Conservation (phyloP, 2,797 vertebrate species). For the Microchirus variegatus region DNA sequence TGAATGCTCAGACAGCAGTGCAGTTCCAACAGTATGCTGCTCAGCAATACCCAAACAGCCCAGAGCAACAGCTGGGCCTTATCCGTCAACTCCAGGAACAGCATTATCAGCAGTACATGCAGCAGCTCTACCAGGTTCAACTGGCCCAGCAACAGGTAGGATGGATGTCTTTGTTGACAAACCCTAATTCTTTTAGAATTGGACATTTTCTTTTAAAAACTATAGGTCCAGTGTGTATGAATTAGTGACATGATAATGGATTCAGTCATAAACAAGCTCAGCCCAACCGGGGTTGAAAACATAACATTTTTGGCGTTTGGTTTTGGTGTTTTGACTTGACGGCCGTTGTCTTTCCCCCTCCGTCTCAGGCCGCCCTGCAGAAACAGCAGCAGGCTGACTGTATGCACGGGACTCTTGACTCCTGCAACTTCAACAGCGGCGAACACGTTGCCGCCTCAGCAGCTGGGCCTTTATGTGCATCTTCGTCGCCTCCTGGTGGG, state of each 20-base stretch:
- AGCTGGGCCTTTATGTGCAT: slow-evolving; percentile 60
- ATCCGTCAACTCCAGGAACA: slow-evolving; percentile 99
- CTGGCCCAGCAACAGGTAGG: slow-evolving; percentile 97
- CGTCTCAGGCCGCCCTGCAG: slow-evolving; percentile 90
- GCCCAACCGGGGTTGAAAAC: too few species aligned
- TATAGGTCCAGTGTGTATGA: not conserved
- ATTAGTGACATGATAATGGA: too few species aligned
- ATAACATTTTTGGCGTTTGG: not conserved
- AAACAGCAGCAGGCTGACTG: slow-evolving; percentile 90
- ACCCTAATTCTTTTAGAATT: not conserved
- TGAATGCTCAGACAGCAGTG: slow-evolving; percentile 97
- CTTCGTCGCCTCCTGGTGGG: slow-evolving; percentile 70
- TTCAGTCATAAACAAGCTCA: too few species aligned
- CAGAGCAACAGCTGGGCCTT: slow-evolving; percentile 94
- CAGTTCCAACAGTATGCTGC: slow-evolving; percentile 99
- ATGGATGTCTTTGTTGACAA: not conserved
- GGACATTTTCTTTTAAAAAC: not conserved
- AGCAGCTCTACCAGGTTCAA: slow-evolving; percentile 98
- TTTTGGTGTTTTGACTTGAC: not conserved
- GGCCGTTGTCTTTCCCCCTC: not conserved
- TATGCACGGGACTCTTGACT: slow-evolving; percentile 78
- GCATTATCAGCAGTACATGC: slow-evolving; percentile 99
- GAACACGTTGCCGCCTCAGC: slow-evolving; percentile 42
- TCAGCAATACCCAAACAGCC: slow-evolving; percentile 97
- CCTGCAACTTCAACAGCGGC: slow-evolving; percentile 66